Conservation (phyloP, 2,113 vertebrate genomes). For the Falcunculus frontatus region DNA sequence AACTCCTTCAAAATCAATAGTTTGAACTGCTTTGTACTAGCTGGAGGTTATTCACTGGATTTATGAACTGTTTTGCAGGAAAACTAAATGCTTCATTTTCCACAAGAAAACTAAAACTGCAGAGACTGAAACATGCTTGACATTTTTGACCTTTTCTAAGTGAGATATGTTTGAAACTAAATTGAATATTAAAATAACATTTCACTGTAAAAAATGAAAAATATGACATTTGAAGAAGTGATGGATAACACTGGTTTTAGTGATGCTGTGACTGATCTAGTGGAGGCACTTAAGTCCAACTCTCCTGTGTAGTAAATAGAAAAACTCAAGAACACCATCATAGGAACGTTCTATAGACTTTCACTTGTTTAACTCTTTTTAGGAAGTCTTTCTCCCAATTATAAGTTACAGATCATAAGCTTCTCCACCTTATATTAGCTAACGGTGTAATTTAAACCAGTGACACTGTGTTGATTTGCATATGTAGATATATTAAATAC, state of each 20-base stretch:
- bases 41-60: background rate
- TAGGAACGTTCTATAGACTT: background rate
- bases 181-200: background rate
- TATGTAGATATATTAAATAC: background rate
- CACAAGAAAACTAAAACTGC: background rate
- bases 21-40: background rate
- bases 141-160: background rate
- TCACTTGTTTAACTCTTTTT: background rate
- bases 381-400: background rate
- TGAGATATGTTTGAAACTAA: background rate
- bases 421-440: background rate
- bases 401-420: background rate
- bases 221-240: background rate
- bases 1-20: background rate
- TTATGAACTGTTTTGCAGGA: background rate
- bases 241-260: background rate
- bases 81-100: background rate
- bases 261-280: background rate
- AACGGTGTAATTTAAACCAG: background rate
- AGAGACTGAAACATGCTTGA: background rate
- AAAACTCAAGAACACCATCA: background rate
- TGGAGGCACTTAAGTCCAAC: background rate
- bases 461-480: background rate
- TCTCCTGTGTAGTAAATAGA: background rate
- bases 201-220: background rate